Conservation (phyloP, 2,113 vertebrate genomes). For the Macquaria ambigua region DNA sequence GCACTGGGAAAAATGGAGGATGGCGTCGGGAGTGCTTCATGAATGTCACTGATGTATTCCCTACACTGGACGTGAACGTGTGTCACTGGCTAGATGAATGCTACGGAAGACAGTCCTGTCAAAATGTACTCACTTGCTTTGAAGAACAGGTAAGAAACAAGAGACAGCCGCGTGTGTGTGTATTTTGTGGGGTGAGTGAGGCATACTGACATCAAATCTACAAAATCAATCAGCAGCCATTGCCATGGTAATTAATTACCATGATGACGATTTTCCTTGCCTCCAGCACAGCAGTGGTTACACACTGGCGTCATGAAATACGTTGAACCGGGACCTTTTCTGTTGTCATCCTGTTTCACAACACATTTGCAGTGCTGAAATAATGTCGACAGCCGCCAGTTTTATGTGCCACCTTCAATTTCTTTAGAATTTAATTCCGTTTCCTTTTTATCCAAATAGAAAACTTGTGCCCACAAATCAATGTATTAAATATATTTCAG, state of each 20-base stretch:
- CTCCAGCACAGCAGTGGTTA: not conserved
- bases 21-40: not conserved
- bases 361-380: not conserved
- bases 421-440: not conserved
- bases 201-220: not conserved
- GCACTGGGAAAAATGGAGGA: slow-evolving; percentile 38
- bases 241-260: slow-evolving; percentile 41
- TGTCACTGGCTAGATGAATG: not conserved
- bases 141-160: slow-evolving; percentile 26
- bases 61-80: too few relatives aligned
- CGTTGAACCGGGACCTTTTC: not conserved
- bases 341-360: not conserved
- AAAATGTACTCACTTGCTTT: not conserved
- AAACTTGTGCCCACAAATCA: slow-evolving; percentile 2
- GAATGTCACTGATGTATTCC: not conserved
- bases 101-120: not conserved
- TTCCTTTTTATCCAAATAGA: not conserved
- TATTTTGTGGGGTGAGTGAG: not conserved
- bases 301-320: slow-evolving; percentile 1
- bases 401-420: not conserved
- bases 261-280: not conserved
- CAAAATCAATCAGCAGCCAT: slow-evolving; percentile 8
- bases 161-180: not conserved
- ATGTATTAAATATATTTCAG: not conserved
- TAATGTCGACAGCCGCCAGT: too few relatives aligned